Evolutionary conservation across 2,113 vertebrate genomes (phyloP).

Genomic region (Columba livia): DNA sequence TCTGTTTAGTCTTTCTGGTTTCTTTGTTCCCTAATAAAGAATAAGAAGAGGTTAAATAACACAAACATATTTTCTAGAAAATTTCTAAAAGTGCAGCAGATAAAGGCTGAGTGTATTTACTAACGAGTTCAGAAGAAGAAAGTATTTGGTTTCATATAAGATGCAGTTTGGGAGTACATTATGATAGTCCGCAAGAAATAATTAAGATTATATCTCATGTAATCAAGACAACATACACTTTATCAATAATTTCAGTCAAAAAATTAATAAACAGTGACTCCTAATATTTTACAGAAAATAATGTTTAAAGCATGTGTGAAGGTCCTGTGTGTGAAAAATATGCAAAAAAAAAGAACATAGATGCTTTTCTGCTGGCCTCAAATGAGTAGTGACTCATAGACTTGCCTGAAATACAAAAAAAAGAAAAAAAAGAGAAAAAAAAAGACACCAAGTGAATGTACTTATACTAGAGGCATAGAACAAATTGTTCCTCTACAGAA

Average conservation of each 20-base stretch:
- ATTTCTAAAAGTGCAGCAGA: not conserved
- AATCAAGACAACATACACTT: not conserved
- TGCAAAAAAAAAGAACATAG: not conserved
- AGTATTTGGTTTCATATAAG: not conserved
- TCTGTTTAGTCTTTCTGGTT: not conserved
- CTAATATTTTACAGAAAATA: not conserved
- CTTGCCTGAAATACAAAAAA: not conserved
- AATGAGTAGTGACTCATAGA: not conserved
- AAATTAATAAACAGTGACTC: not conserved
- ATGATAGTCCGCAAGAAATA: not conserved
- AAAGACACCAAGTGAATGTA: not conserved
- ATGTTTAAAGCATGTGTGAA: not conserved
- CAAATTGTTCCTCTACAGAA: not conserved
- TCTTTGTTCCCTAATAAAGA: not conserved
- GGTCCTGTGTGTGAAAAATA: not conserved
- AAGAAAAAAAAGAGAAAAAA: not conserved
- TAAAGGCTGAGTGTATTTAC: not conserved
- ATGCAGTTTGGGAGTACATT: not conserved
- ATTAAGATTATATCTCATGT: not conserved
- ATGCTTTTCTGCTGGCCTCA: not conserved
- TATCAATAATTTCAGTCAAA: not conserved
- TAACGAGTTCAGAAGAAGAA: not conserved
- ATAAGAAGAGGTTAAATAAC: not conserved
- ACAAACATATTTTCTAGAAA: not conserved
- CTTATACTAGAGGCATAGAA: not conserved